Percentiles rank a stretch among this genome's conserved stretches.
Conservation (phyloP, 1,140 invertebrate species). For the Meloidogyne hapla region DNA sequence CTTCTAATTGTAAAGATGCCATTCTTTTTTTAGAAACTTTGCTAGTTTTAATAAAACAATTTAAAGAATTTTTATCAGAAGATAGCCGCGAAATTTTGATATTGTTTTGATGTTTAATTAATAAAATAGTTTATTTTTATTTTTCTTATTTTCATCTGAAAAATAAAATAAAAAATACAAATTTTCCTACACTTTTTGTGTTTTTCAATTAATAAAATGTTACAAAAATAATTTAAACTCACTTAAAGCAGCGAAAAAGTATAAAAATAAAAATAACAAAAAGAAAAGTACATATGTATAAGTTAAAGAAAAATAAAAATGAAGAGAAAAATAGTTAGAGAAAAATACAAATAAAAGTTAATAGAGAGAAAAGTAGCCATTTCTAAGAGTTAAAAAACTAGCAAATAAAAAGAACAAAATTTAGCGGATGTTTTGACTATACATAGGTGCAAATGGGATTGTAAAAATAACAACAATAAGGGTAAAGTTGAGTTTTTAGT, state of each 20-base stretch:
- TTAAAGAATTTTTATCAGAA: neutral
- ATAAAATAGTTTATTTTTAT: neutral
- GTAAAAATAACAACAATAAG: too few species aligned
- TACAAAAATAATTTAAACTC: slow-evolving; percentile 7
- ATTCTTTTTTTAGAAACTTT: neutral
- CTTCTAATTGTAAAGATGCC: neutral
- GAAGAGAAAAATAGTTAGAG: neutral
- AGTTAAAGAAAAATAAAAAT: neutral
- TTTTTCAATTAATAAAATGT: neutral
- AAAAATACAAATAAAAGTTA: neutral
- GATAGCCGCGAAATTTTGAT: neutral
- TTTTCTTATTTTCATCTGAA: slow-evolving; percentile 5
- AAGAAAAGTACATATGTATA: too few species aligned
- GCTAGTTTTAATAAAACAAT: too few species aligned
- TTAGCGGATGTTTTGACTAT: too few species aligned
- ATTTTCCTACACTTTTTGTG: too few species aligned
- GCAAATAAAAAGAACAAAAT: too few species aligned
- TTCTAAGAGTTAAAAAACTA: neutral
- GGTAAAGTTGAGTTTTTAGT: too few species aligned
- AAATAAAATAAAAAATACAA: neutral
- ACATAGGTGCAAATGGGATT: too few species aligned
- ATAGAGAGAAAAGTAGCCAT: neutral
- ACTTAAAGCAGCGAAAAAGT: neutral
- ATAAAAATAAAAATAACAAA: neutral
- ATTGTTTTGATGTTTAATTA: too few species aligned